phyloP scores from a whole-genome alignment of 2,113 vertebrate genomes.

The Phainopepla nitens region DNA sequence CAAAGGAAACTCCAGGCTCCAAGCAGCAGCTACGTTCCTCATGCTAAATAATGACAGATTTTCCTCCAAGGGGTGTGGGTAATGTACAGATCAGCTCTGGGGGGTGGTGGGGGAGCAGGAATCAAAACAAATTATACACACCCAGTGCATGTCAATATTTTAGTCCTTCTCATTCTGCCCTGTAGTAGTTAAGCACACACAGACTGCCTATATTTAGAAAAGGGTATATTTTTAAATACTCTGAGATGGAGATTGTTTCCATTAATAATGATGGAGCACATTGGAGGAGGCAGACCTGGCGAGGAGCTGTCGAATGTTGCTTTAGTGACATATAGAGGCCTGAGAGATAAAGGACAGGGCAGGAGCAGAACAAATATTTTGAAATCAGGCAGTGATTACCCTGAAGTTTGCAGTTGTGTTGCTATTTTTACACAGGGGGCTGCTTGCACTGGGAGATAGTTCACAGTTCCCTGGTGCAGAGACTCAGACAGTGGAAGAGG shows the following conservation, averaged over 20 bases:
- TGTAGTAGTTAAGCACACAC: constrained; percentile 70
- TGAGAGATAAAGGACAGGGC: constrained; percentile 62
- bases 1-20: constrained; percentile 64
- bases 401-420: constrained; percentile 29
- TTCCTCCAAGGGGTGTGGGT: constrained; percentile 39
- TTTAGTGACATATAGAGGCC: constrained; percentile 64
- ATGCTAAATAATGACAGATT: constrained; percentile 35
- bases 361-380: constrained; percentile 68
- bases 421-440: constrained; percentile 22
- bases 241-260: constrained; percentile 69
- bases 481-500: background rate
- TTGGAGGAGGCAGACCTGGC: background rate
- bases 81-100: background rate
- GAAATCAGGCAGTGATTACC: constrained; percentile 52
- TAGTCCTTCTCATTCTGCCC: constrained; percentile 76
- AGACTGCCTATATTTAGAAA: constrained; percentile 71
- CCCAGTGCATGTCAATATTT: constrained; percentile 80
- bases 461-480: constrained; percentile 23
- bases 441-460: constrained; percentile 29
- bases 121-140: constrained; percentile 78
- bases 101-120: background rate
- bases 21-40: constrained; percentile 43
- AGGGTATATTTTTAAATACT: constrained; percentile 56
- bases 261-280: constrained; percentile 68
- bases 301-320: constrained; percentile 39